A percentile compares a stretch with the other conserved stretches of the same genome.
phyloP scores from a whole-genome alignment of 2,113 vertebrate genomes.

The Pseudorhombus dupliciocellatus region DNA sequence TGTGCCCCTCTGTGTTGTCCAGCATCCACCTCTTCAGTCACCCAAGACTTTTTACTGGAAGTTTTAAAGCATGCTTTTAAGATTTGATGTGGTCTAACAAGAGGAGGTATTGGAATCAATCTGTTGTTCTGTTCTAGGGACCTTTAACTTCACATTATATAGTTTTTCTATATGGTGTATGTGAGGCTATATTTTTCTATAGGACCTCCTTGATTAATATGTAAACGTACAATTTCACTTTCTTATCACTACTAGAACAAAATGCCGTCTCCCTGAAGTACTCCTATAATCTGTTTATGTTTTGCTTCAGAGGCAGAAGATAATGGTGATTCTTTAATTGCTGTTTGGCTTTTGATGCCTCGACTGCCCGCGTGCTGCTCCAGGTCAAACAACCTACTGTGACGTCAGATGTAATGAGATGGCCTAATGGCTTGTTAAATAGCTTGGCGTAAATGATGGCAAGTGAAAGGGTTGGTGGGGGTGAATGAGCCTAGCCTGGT shows the following conservation, averaged over 20 bases:
- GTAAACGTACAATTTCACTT: slow-evolving; percentile 25
- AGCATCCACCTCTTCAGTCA: too few species aligned
- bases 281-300: slow-evolving; percentile 39
- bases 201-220: slow-evolving; percentile 32
- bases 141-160: slow-evolving; percentile 44
- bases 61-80: not conserved
- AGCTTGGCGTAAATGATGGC: slow-evolving; percentile 47
- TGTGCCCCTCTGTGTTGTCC: too few species aligned
- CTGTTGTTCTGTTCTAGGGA: slow-evolving; percentile 4
- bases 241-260: slow-evolving; percentile 43
- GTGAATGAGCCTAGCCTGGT: slow-evolving; percentile 47
- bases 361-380: slow-evolving; percentile 25
- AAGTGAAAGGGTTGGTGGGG: slow-evolving; percentile 33
- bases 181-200: slow-evolving; percentile 34
- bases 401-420: slow-evolving; percentile 49
- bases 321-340: slow-evolving; percentile 31
- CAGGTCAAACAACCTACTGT: slow-evolving; percentile 42
- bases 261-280: slow-evolving; percentile 23
- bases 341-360: slow-evolving; percentile 21
- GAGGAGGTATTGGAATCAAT: not conserved
- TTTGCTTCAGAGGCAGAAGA: slow-evolving; percentile 37
- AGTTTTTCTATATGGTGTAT: slow-evolving; percentile 13
- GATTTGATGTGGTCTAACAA: not conserved
- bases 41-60: too few species aligned
- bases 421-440: slow-evolving; percentile 58